These are phyloP conservation scores for Atherinomorus stipes DNA, from an alignment of 2,113 vertebrate genomes.

Conservation along the genomic window DNA sequence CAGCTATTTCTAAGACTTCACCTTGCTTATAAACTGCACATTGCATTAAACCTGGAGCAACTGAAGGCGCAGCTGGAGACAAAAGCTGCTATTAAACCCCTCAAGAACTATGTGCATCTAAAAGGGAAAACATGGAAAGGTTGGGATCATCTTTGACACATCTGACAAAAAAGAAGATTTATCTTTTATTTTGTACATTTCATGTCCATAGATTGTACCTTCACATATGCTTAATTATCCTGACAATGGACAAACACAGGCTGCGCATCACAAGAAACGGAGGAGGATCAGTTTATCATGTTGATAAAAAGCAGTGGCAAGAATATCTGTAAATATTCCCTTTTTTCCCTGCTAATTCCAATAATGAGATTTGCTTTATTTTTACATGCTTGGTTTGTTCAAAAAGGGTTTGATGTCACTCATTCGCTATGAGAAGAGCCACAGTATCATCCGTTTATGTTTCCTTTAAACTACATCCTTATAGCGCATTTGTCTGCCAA, in stretches of 20 bases:
- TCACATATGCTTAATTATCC: slow-evolving; percentile 15
- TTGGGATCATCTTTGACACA: slow-evolving; percentile 14
- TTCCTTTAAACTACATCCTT: too few relatives aligned
- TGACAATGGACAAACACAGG: slow-evolving; percentile 10
- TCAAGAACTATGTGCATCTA: slow-evolving; percentile 12
- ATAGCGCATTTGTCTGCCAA: too few relatives aligned
- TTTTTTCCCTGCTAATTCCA: slow-evolving; percentile 35
- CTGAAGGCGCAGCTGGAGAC: slow-evolving; percentile 3
- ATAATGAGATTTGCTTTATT: slow-evolving; percentile 17
- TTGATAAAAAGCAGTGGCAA: slow-evolving; percentile 71
- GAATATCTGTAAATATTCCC: background rate
- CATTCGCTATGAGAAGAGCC: background rate
- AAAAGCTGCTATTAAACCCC: slow-evolving; percentile 10
- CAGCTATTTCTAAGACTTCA: slow-evolving; percentile 26
- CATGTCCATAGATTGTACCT: slow-evolving; percentile 34
- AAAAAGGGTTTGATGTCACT: background rate
- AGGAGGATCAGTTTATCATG: slow-evolving; percentile 71
- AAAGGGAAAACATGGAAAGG: slow-evolving; percentile 20
- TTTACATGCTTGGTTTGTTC: slow-evolving; percentile 18
- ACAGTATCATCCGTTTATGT: background rate
- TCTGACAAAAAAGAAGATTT: slow-evolving; percentile 27
- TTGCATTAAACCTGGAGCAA: slow-evolving; percentile 8
- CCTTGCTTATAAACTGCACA: background rate
- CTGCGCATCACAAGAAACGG: slow-evolving; percentile 28
- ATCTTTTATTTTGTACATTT: slow-evolving; percentile 17